Base-by-base conservation (phyloP, 2,888 invertebrate genomes). In the Schizotus pectinicornis region DNA sequence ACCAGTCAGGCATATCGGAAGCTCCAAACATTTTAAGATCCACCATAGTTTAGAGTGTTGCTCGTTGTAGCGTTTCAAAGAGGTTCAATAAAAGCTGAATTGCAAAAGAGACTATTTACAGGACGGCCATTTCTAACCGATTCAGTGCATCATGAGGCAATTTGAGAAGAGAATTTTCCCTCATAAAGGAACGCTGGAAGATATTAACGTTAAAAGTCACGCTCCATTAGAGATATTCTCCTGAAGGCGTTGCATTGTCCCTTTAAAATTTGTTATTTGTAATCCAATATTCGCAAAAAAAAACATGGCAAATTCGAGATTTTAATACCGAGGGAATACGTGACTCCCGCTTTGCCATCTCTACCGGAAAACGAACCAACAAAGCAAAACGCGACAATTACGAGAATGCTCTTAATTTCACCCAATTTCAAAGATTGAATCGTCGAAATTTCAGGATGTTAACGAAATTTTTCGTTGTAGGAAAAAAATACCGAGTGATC, bases 401-500 rank as follows among this genome's bases (percentile, higher is more conserved):
- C n/a, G n/a, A n/a, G n/a, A n/a, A n/a, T n/a, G n/a, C n/a, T n/a
- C n/a, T n/a, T n/a, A n/a, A n/a, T n/a, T n/a, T 22, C 5, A 22
- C 22, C 5, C 22, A 5, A 3, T 22, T 22, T 22, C 2, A 22
- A 22, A 22, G 5, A n/a, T n/a, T n/a, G n/a, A 22, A 22, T 22
- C 22, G 5, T 22, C 5, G 22, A 22, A 22, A 22, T 22, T 22
- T 22, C 22, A 5, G 5, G 2, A 22, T 22, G 22, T 22, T 22
- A 22, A 22, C 2, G 5, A 22, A 3, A 5, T 30, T 52, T 56
- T 57, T 74, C 69, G 31, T 69, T 70, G 31, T 69, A 76, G 76
- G 67, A 36, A 64, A 78, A 30, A 83, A 82, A 73, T 84, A 81
- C 67, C 74, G 78, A 60, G 76, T 80, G 67, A 77, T 83, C 62